Conservation (phyloP, 35 echinoderm and acorn worm species). For the Anneissia japonica region DNA sequence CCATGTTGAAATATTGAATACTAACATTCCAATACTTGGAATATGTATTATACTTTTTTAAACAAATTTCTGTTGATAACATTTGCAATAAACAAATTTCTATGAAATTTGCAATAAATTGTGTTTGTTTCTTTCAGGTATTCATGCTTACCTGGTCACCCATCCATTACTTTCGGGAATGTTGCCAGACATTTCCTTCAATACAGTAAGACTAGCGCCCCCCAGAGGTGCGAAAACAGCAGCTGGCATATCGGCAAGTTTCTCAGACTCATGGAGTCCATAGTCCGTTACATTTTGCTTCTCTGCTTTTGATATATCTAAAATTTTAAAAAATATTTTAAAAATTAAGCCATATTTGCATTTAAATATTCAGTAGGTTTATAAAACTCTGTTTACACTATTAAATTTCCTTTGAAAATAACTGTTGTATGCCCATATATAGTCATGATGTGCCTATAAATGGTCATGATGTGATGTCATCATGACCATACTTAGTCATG, state of each 20-base stretch:
- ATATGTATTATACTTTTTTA: too few relatives aligned
- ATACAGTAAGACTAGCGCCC: conserved; percentile 35
- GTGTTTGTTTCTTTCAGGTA: too few relatives aligned
- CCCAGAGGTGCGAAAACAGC: conserved; percentile 43
- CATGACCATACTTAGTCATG: neutral
- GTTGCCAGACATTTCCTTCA: conserved; percentile 52
- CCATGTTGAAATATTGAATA: too few relatives aligned
- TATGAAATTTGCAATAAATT: too few relatives aligned
- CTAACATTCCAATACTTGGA: too few relatives aligned
- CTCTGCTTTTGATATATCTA: conserved; percentile 42
- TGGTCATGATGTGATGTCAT: neutral
- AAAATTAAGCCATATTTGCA: too few relatives aligned
- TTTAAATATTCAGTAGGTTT: neutral
- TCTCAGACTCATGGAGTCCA: conserved; percentile 51
- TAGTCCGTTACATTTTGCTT: conserved; percentile 44
- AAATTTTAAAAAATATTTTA: too few relatives aligned
- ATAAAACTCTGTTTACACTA: neutral
- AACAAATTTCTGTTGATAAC: too few relatives aligned
- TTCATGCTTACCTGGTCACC: conserved; percentile 49
- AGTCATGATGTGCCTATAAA: neutral
- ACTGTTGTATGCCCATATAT: neutral
- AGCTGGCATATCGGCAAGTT: conserved; percentile 11
- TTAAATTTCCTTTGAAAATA: neutral
- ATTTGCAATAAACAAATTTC: too few relatives aligned
- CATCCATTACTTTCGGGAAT: conserved; percentile 31